Evolutionary conservation across 2,888 invertebrate genomes (phyloP).

Genomic region (Choreutis nemorana): DNA sequence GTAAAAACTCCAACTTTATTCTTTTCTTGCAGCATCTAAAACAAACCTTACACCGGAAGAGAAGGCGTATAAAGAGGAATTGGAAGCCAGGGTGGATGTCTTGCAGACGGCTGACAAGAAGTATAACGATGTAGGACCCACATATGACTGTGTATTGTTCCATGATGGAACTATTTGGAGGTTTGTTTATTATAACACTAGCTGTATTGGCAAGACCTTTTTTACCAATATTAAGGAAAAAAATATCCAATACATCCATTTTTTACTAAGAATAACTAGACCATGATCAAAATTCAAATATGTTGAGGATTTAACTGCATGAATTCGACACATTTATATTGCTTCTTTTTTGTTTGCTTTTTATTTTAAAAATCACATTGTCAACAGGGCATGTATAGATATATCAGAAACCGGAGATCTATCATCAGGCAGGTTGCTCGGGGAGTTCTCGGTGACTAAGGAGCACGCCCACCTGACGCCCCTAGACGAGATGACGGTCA

Average conservation of each 20-base stretch:
- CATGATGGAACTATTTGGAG: constrained; percentile 92
- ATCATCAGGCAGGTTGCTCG: constrained; percentile 76
- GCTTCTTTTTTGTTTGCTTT: too few relatives aligned
- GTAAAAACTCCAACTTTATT: constrained; percentile 5
- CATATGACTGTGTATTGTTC: constrained; percentile 93
- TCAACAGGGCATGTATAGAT: constrained; percentile 79
- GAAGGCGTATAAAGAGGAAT: constrained; percentile 86
- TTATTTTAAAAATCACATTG: constrained; percentile 1
- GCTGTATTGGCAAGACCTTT: neutral
- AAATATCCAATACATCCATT: constrained; percentile 4
- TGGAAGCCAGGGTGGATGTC: constrained; percentile 86
- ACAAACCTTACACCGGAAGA: constrained; percentile 69
- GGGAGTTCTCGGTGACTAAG: constrained; percentile 81
- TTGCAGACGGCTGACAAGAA: constrained; percentile 87
- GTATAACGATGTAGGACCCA: constrained; percentile 84
- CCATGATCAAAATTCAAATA: too few relatives aligned
- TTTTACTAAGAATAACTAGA: too few relatives aligned
- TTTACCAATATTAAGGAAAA: neutral
- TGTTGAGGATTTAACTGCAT: too few relatives aligned
- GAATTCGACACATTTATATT: too few relatives aligned
- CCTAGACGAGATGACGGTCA: constrained; percentile 84
- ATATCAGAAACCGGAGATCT: constrained; percentile 85
- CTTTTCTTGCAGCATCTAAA: constrained; percentile 30
- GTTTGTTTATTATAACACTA: too few relatives aligned
- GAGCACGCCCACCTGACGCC: constrained; percentile 81